Evolutionary conservation across 2,797 vertebrate species (phyloP), one percentile per base, ranked within the genome.

Genomic region (Takifugu rubripes): DNA sequence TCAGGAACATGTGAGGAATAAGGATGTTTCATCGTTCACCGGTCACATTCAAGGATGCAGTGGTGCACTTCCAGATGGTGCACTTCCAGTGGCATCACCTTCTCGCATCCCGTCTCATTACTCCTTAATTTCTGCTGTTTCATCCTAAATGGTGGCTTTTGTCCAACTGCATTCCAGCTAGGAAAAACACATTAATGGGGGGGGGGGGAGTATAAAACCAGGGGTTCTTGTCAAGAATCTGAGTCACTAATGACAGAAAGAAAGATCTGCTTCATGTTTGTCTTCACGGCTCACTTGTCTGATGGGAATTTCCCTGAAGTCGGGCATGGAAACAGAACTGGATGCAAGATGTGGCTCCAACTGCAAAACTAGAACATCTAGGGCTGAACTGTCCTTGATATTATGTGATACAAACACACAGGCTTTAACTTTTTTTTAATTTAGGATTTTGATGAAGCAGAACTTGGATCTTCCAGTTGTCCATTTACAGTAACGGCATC

Each of bases 41-140:
- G 21, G 21, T 60, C 58, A 78, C 57, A 67, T 62, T 68, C 69
- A 67, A 71, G 46, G 47, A 40, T 47, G 21, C 21, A 21, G 21
- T 21, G 21, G 21, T 21, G 21, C 21, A 21, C 21, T 21, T 21
- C 21, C 21, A 42, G 15, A 48, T 56, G 56, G 46, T 56, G 53
- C 54, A 50, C 64, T 55, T 62, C 52, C 56, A 54, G 40, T 14
- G 53, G 6, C 27, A 29, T 29, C 27, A 29, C 27, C 27, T 29
- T 6, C 27, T 4, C 6, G 27, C 27, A 29, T 29, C 27, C 3
- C 3, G 3, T 29, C 27, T 29, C 27, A 29, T 29, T 29, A 29
- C 3, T 29, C 27, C 52, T 72, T 81, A 43, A 59, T 66, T 78
- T 81, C 70, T 65, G 63, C 27, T 8, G 44, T 27, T 53, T 51